Evolutionary conservation across 2,113 vertebrate species (phyloP).

Genomic region (Rhombomys opimus): DNA sequence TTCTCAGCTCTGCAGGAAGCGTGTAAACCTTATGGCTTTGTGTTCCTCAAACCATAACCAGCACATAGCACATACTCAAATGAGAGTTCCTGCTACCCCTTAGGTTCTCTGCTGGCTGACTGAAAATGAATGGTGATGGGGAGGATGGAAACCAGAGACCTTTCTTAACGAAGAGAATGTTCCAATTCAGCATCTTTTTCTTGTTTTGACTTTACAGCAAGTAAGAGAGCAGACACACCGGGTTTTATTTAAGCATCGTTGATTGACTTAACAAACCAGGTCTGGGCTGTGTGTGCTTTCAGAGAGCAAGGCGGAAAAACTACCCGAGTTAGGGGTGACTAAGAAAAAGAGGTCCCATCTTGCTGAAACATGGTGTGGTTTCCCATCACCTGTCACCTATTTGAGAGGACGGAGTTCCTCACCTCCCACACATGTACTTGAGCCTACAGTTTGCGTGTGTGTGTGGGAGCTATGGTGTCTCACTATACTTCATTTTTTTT

Average conservation of each 20-base stretch:
- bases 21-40: not conserved
- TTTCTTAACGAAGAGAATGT: not conserved
- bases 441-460: not conserved
- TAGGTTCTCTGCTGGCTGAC: constrained; percentile 32
- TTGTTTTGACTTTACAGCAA: constrained; percentile 66
- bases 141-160: constrained; percentile 44
- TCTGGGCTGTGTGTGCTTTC: constrained; percentile 19
- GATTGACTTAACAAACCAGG: constrained; percentile 43
- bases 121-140: not conserved
- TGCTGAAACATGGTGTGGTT: not conserved
- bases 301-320: constrained; percentile 34
- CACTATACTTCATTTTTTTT: not conserved
- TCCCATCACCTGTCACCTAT: not conserved
- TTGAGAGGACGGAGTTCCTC: not conserved
- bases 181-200: constrained; percentile 56
- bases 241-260: constrained; percentile 57
- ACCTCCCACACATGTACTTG: not conserved
- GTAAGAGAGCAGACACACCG: constrained; percentile 47
- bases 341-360: not conserved
- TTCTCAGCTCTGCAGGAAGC: not conserved
- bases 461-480: not conserved
- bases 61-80: not conserved
- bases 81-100: not conserved
- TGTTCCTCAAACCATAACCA: not conserved
- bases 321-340: constrained; percentile 20